Percentiles rank a stretch among this genome's conserved stretches.
phyloP scores from a whole-genome alignment of 2,113 vertebrate genomes.

The Cololabis saira region DNA sequence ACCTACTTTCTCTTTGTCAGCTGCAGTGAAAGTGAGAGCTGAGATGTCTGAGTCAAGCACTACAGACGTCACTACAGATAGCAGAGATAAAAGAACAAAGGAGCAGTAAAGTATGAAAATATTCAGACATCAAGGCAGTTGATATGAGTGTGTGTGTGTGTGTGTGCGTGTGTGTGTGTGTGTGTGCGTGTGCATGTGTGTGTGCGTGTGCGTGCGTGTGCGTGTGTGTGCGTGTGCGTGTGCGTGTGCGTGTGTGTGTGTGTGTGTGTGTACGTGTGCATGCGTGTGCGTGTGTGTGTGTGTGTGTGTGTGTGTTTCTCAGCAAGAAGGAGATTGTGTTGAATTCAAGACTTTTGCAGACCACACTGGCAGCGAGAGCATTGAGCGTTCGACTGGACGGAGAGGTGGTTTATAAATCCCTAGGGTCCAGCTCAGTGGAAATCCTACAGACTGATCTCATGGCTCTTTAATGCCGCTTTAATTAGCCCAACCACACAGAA shows the following conservation, averaged over 20 bases:
- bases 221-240: too few relatives aligned
- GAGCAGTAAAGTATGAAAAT: constrained; percentile 37
- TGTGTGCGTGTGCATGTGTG: too few relatives aligned
- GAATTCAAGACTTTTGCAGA: too few relatives aligned
- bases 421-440: constrained; percentile 43
- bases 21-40: constrained; percentile 44
- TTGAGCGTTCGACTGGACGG: constrained; percentile 19
- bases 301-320: too few relatives aligned
- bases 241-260: too few relatives aligned
- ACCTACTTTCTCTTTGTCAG: constrained; percentile 61
- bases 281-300: too few relatives aligned
- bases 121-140: constrained; percentile 19
- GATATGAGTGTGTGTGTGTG: too few relatives aligned
- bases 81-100: constrained; percentile 53
- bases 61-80: constrained; percentile 52
- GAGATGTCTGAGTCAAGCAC: constrained; percentile 44
- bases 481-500: constrained; percentile 47
- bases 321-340: too few relatives aligned
- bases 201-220: too few relatives aligned
- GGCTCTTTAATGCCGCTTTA: constrained; percentile 33
- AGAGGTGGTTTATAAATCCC: constrained; percentile 49
- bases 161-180: too few relatives aligned
- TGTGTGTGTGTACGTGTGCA: too few relatives aligned
- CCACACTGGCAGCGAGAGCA: too few relatives aligned
- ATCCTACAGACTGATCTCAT: constrained; percentile 52